A percentile compares a stretch with the other conserved stretches of the same genome.
phyloP scores from a whole-genome alignment of 1,140 invertebrate species.

The Drosophila pruinosa region DNA sequence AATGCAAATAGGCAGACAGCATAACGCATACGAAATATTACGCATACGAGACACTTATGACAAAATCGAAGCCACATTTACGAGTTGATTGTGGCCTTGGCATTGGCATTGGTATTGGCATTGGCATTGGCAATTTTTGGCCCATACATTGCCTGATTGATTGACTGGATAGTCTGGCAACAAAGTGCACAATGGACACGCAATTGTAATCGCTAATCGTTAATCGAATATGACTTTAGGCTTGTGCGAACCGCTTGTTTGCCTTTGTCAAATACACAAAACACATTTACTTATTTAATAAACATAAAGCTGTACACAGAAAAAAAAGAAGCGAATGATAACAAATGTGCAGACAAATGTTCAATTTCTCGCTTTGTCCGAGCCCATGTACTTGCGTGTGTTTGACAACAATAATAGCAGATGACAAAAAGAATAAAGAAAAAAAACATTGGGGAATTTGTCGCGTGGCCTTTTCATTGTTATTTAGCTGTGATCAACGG shows the following conservation, averaged over 20 bases:
- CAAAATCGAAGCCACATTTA: neutral
- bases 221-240: slow-evolving; percentile 12
- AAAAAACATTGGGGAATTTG: slow-evolving; percentile 16
- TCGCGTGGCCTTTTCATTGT: slow-evolving; percentile 36
- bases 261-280: slow-evolving; percentile 30
- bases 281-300: slow-evolving; percentile 41
- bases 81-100: neutral
- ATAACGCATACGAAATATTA: slow-evolving; percentile 7
- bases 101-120: too few relatives aligned
- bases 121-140: slow-evolving; percentile 4
- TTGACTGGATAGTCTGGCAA: neutral
- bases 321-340: slow-evolving; percentile 6
- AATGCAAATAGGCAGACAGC: slow-evolving; percentile 46
- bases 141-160: slow-evolving; percentile 9
- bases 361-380: neutral
- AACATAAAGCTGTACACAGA: slow-evolving; percentile 33
- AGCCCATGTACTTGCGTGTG: neutral
- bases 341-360: slow-evolving; percentile 21
- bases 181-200: slow-evolving; percentile 5
- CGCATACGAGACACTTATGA: slow-evolving; percentile 15
- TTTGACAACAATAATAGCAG: slow-evolving; percentile 10
- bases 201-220: slow-evolving; percentile 17
- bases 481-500: slow-evolving; percentile 23
- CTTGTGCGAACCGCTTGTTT: neutral
- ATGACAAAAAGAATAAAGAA: neutral